These are phyloP conservation scores for Cyclopterus lumpus DNA, from an alignment of 2,797 vertebrate species.

Conservation along the genomic window DNA sequence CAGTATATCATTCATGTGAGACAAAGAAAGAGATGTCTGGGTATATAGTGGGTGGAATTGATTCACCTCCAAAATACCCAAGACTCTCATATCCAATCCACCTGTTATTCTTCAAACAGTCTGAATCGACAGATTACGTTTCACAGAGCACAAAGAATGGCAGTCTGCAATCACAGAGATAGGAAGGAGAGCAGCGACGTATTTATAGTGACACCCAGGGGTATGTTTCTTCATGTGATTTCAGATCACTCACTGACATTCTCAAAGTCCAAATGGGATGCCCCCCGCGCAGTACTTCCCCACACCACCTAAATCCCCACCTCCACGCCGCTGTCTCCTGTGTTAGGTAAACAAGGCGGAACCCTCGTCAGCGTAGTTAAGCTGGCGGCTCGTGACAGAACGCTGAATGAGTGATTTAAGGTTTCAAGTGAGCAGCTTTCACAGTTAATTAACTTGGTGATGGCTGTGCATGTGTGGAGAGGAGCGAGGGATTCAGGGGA, in stretches of 20 bases:
- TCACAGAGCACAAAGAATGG: slow-evolving; percentile 56
- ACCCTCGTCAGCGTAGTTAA: slow-evolving; percentile 76
- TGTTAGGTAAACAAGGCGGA: slow-evolving; percentile 83
- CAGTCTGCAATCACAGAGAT: slow-evolving; percentile 70
- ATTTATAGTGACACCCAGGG: slow-evolving; percentile 66
- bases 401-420: slow-evolving; percentile 86
- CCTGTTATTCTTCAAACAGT: slow-evolving; percentile 72
- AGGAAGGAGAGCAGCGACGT: slow-evolving; percentile 52
- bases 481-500: slow-evolving; percentile 57
- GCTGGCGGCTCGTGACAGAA: slow-evolving; percentile 80
- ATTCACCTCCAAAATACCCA: slow-evolving; percentile 67
- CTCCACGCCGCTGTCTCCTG: slow-evolving; percentile 59
- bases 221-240: slow-evolving; percentile 45
- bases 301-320: slow-evolving; percentile 56
- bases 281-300: slow-evolving; percentile 23
- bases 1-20: slow-evolving; percentile 41
- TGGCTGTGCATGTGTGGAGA: slow-evolving; percentile 74
- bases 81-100: slow-evolving; percentile 67
- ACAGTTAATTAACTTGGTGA: slow-evolving; percentile 86
- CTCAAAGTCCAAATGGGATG: slow-evolving; percentile 53
- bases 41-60: slow-evolving; percentile 65
- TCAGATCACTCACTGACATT: slow-evolving; percentile 55
- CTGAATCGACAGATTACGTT: slow-evolving; percentile 72
- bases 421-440: slow-evolving; percentile 85
- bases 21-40: slow-evolving; percentile 44